Conservation (phyloP, 2,797 vertebrate species). For the Lemur catta region DNA sequence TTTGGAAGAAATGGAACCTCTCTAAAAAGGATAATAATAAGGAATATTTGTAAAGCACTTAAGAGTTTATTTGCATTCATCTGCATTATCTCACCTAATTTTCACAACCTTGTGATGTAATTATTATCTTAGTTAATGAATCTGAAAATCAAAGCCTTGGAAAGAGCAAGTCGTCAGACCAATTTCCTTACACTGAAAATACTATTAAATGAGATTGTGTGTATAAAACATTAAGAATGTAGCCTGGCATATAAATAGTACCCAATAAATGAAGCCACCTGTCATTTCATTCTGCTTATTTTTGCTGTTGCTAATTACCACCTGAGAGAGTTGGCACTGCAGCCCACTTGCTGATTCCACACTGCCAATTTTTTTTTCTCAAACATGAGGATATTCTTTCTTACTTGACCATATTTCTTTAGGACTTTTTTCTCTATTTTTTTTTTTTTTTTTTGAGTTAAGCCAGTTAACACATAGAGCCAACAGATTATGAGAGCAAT, state of each 20-base stretch:
- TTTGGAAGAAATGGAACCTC: background rate
- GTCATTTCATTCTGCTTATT: background rate
- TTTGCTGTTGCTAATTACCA: background rate
- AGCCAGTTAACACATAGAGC: background rate
- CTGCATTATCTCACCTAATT: background rate
- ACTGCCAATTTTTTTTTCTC: background rate
- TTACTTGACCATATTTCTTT: background rate
- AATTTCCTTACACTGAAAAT: background rate
- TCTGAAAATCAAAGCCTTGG: conserved; percentile 24
- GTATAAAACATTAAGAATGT: background rate
- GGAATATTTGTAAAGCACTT: background rate
- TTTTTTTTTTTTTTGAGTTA: background rate
- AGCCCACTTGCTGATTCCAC: background rate
- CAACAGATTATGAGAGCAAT: background rate
- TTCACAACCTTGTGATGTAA: background rate
- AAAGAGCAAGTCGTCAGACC: background rate
- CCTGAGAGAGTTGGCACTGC: background rate
- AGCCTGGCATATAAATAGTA: background rate
- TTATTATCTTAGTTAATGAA: background rate
- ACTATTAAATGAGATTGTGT: background rate
- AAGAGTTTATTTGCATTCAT: background rate
- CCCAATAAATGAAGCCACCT: background rate
- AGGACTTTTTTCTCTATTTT: background rate
- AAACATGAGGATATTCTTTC: background rate
- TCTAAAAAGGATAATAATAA: background rate